phyloP scores from a whole-genome alignment of 2,888 invertebrate species.

The Dexiosoma caninum region DNA sequence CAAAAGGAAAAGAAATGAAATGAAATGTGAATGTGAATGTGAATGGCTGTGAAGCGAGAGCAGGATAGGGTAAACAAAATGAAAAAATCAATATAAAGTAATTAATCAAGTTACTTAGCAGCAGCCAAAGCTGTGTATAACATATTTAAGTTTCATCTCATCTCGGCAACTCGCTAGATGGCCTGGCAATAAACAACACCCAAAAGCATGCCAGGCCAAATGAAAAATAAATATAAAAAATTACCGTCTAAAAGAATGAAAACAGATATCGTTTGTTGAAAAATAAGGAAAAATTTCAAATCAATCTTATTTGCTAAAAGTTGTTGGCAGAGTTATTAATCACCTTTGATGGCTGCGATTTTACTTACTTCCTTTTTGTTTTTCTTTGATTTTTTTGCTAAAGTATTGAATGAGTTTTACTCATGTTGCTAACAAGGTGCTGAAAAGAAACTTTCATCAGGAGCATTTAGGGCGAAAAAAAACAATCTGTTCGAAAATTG shows the following conservation, averaged over 20 bases:
- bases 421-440: constrained; percentile 45
- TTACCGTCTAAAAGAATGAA: constrained; percentile 6
- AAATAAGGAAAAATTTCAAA: constrained; percentile 61
- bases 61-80: not conserved
- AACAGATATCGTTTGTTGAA: constrained; percentile 41
- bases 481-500: constrained; percentile 19
- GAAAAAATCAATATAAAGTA: constrained; percentile 66
- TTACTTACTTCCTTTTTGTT: constrained; percentile 34
- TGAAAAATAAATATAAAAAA: constrained; percentile 19
- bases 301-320: constrained; percentile 67
- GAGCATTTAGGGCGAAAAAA: not conserved
- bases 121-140: constrained; percentile 48
- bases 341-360: constrained; percentile 59
- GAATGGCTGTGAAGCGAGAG: too few relatives aligned
- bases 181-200: constrained; percentile 56
- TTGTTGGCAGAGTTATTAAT: constrained; percentile 67
- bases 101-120: constrained; percentile 67
- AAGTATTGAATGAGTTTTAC: constrained; percentile 1
- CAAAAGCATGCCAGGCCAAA: constrained; percentile 38
- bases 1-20: too few relatives aligned
- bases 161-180: constrained; percentile 27
- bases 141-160: constrained; percentile 53
- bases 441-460: constrained; percentile 51
- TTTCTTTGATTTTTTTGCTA: not conserved
- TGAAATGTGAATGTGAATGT: too few relatives aligned